Conservation (phyloP, 2,113 vertebrate genomes). For the Butorides virescens region DNA sequence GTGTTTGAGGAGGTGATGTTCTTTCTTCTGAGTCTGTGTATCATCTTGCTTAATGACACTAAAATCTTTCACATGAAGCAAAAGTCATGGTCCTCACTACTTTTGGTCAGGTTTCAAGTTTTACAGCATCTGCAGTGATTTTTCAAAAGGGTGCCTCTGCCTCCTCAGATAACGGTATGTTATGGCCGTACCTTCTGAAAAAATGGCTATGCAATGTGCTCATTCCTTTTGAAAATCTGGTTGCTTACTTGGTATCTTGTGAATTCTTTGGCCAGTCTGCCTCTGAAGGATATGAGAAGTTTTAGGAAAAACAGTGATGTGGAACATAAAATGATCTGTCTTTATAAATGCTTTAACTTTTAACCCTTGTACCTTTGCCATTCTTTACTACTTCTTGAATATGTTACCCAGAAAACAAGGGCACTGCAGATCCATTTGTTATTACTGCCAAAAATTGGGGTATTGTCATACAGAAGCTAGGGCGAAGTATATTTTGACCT, state of each 20-base stretch:
- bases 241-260: neutral
- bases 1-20: neutral
- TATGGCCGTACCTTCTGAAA: neutral
- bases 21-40: neutral
- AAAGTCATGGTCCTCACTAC: neutral
- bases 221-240: neutral
- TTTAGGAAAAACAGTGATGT: neutral
- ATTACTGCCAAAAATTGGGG: neutral
- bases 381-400: neutral
- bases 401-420: neutral
- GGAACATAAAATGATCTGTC: neutral
- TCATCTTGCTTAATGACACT: constrained; percentile 21
- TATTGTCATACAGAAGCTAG: neutral
- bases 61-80: neutral
- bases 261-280: neutral
- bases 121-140: neutral
- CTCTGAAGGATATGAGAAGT: neutral
- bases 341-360: neutral
- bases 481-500: neutral
- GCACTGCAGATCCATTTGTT: neutral
- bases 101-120: neutral
- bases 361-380: neutral
- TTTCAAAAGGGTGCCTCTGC: neutral
- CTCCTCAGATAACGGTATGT: neutral
- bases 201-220: neutral